A percentile compares a stretch with the other conserved stretches of the same genome.
phyloP scores from a whole-genome alignment of 2,888 invertebrate genomes.

The Hybos culiciformis region DNA sequence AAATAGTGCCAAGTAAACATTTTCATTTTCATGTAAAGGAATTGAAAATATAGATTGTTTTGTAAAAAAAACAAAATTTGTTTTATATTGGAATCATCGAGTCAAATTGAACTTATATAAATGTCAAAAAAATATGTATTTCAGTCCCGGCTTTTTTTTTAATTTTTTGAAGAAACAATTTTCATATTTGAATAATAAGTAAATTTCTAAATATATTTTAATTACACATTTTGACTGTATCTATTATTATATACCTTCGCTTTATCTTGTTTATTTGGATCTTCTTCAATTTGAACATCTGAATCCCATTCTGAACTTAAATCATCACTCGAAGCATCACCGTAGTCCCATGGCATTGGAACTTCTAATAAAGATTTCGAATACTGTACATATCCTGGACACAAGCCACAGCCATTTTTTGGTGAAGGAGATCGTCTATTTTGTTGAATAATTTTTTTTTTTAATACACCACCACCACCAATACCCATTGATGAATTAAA shows the following conservation, averaged over 20 bases:
- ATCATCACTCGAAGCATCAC: conserved; percentile 82
- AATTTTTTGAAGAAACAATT: no score
- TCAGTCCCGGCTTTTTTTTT: no score
- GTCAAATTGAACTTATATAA: no score
- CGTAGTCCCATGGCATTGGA: conserved; percentile 64
- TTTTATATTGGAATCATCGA: no score
- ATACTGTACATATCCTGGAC: conserved; percentile 66
- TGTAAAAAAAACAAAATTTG: no score
- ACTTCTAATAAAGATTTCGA: conserved; percentile 62
- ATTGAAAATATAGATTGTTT: no score
- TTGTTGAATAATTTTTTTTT: conserved; percentile 29
- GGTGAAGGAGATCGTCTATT: conserved; percentile 41
- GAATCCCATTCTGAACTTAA: conserved; percentile 87
- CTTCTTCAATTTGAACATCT: conserved; percentile 42
- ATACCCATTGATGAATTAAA: neutral
- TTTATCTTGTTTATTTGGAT: conserved; percentile 11
- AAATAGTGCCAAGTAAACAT: no score
- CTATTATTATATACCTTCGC: conserved; percentile 19
- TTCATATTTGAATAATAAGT: no score
- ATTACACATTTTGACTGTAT: no score
- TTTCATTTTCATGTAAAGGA: no score
- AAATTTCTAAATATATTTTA: no score
- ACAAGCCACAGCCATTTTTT: conserved; percentile 24
- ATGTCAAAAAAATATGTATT: no score
- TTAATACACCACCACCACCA: conserved; percentile 18